Evolutionary conservation across 2,888 invertebrate species (phyloP), one percentile per base, ranked within the genome.

Genomic region (Macaria liturata): DNA sequence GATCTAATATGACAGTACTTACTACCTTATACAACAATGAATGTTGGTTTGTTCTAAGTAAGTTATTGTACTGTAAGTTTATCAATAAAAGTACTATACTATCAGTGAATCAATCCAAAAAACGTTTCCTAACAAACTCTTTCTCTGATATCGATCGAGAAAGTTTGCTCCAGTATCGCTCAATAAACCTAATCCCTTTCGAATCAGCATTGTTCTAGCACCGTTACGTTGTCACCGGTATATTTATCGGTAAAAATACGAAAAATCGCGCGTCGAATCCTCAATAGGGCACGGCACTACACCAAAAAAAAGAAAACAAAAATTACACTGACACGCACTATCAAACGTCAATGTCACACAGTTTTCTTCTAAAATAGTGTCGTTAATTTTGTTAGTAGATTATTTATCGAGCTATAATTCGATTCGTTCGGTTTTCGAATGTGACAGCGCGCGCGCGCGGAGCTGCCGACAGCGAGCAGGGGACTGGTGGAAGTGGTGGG

Each of bases 401-500:
- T 20, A 20, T 20, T 84, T 83, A 82, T 73, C n/a, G n/a, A 9
- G 42, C 4, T 42, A 42, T 57, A 46, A 60, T 70, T 71, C 71
- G 78, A 69, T 74, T 70, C 68, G 67, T 79, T 83, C 78, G 79
- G 69, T 80, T 83, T 75, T 58, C 78, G 80, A 70, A 70, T 69
- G 6, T 79, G 54, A 69, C 72, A 58, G 72, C 70, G 70, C 86
- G 86, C 86, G 86, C 88, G 89, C 78, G 87, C 87, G 84, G 72
- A 70, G 67, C 66, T 71, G 74, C 77, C 86, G 86, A 82, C 74
- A 73, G 84, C 83, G 80, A 74, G 80, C 91, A 91, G 91, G 90
- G 89, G 90, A 91, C 91, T 91, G 90, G 78, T 77, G 53, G 66
- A 58, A 91, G 90, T 91, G 90, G 78, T 77, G 53, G 66, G 57